Conservation (phyloP, 2,113 vertebrate species). For the Odontophorus gujanensis region DNA sequence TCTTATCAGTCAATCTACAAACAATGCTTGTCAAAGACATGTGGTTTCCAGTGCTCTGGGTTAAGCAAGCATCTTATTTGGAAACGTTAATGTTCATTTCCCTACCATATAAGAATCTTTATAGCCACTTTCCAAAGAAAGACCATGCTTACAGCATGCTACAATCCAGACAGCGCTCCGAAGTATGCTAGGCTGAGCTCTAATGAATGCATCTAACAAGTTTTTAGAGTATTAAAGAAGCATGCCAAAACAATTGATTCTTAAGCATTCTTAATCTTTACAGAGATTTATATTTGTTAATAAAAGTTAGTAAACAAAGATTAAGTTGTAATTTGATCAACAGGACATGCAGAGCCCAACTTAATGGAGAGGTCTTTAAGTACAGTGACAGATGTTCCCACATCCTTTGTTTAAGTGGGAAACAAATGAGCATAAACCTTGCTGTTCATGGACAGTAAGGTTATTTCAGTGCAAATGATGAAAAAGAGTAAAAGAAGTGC, state of each 20-base stretch:
- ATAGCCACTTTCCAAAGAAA: background rate
- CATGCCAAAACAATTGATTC: background rate
- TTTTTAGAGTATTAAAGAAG: background rate
- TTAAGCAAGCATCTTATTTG: background rate
- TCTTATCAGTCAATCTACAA: background rate
- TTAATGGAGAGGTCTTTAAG: conserved; percentile 70
- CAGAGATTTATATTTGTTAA: background rate
- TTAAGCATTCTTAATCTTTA: background rate
- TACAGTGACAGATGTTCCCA: conserved; percentile 72
- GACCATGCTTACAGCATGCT: background rate
- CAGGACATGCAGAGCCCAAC: background rate
- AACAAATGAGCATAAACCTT: conserved; percentile 36
- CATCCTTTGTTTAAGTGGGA: conserved; percentile 18
- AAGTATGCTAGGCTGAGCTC: background rate
- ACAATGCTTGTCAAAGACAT: background rate
- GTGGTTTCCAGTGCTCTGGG: background rate
- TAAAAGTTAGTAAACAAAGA: background rate
- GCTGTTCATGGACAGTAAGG: background rate
- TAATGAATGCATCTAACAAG: background rate
- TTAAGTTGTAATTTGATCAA: background rate
- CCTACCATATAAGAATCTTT: background rate
- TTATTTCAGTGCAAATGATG: background rate
- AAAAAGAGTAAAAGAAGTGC: background rate
- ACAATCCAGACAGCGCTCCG: background rate
- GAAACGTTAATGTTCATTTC: background rate